These are phyloP conservation scores for Myotis planiceps DNA, from an alignment of 2,797 vertebrate genomes.

Conservation along the genomic window DNA sequence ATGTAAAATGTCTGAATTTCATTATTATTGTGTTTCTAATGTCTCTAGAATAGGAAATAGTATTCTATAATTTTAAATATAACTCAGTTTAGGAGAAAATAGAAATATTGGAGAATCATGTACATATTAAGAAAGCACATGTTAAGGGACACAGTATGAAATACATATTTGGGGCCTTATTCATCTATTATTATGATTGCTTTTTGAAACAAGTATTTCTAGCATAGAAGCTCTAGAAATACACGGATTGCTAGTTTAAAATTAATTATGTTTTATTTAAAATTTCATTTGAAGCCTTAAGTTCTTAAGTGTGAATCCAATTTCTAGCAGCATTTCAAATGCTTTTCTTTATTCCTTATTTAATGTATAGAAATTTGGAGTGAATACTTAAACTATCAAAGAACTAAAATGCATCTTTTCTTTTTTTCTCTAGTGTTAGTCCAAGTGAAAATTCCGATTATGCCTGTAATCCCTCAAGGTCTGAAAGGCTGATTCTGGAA, in stretches of 20 bases:
- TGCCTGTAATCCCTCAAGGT: constrained; percentile 64
- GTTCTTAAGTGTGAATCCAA: constrained; percentile 36
- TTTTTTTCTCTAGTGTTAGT: constrained; percentile 74
- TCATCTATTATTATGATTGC: constrained; percentile 5
- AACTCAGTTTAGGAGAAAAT: not conserved
- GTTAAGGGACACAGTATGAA: constrained; percentile 19
- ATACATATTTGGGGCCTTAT: not conserved
- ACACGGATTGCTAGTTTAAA: constrained; percentile 13
- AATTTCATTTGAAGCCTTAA: constrained; percentile 5
- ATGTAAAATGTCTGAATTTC: constrained; percentile 53
- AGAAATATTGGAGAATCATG: not conserved
- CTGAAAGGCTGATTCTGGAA: constrained; percentile 81
- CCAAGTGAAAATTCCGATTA: constrained; percentile 70
- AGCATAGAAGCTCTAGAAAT: constrained; percentile 12
- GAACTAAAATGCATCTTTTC: constrained; percentile 60
- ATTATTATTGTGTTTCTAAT: constrained; percentile 23
- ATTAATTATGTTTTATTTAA: constrained; percentile 41
- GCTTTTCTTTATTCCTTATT: constrained; percentile 25
- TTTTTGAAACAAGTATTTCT: constrained; percentile 20
- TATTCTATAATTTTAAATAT: constrained; percentile 47
- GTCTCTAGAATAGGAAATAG: not conserved
- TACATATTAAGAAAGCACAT: constrained; percentile 25
- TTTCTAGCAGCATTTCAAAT: not conserved
- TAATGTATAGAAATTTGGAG: constrained; percentile 36
- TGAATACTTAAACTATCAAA: constrained; percentile 46